A percentile compares a stretch with the other conserved stretches of the same genome.
phyloP scores from a whole-genome alignment of 1,140 invertebrate species.

The Caerostris extrusa region DNA sequence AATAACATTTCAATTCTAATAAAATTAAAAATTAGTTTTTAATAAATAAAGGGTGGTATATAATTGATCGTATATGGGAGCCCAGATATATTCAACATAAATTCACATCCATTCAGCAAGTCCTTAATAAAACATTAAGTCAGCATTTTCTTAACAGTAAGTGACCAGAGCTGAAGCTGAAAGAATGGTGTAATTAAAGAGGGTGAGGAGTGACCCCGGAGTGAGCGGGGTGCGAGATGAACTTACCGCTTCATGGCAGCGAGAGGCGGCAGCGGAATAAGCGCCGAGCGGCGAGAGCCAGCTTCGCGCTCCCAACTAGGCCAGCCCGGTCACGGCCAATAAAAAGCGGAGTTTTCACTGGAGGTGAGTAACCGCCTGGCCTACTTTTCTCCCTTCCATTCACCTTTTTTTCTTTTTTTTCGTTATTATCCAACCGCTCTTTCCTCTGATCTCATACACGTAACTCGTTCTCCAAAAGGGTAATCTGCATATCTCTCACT shows the following conservation, averaged over 20 bases:
- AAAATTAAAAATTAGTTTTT: no score
- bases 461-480: slow-evolving; percentile 46
- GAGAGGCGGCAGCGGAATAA: not conserved
- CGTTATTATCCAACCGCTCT: slow-evolving; percentile 10
- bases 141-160: no score
- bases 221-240: not conserved
- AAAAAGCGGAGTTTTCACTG: slow-evolving; percentile 65
- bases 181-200: not conserved
- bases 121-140: no score
- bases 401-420: slow-evolving; percentile 33
- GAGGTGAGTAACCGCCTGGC: slow-evolving; percentile 66
- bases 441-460: not conserved
- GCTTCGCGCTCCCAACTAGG: slow-evolving; percentile 36
- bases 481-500: slow-evolving; percentile 53
- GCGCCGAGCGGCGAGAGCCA: not conserved
- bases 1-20: no score
- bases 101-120: no score
- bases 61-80: no score
- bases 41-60: no score
- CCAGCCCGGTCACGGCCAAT: slow-evolving; percentile 71
- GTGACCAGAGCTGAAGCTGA: no score
- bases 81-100: no score
- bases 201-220: slow-evolving; percentile 15
- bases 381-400: slow-evolving; percentile 46
- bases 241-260: slow-evolving; percentile 3